Evolutionary conservation across 2,797 vertebrate species (phyloP), one percentile per base, ranked within the genome.

Genomic region (Crenuchus spilurus): DNA sequence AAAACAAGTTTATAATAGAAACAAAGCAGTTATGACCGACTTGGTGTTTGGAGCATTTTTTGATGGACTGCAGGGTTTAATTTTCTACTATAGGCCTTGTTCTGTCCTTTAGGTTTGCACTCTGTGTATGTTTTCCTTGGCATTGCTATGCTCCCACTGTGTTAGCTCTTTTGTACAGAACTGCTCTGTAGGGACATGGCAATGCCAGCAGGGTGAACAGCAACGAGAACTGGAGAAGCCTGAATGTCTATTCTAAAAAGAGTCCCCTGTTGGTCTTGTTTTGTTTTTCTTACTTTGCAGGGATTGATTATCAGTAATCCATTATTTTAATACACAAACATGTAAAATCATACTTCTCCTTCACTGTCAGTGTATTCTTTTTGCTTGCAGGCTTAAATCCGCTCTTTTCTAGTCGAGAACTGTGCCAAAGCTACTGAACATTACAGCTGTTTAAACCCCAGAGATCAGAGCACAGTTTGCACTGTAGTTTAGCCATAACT

Each of bases 151-250:
- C 81, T 82, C 83, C 48, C 82, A 78, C 75, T 82, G 78, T 84
- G 84, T 87, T 88, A 84, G 80, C 80, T 86, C 80, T 83, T 85
- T 84, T 48, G 30, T 75, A 78, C 74, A 75, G 80, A 58, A 66
- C 81, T 55, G 80, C 82, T 78, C 78, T 75, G 78, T 76, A 74
- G 77, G 78, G 79, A 82, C 63, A 80, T 71, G 69, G 67, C 83
- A 72, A 72, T 49, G 77, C 75, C 77, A 82, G 62, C 49, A 24
- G 60, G 75, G 35, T 77, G 4, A 18, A 79, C 71, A 79, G 63
- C 26, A 62, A 51, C 54, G 8, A 46, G 13, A 24, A 20, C 14
- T 58, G 22, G 41, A 33, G 44, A 64, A 75, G 22, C 70, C 37
- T 52, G 52, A 55, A 24, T 37, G 20, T 11, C 4, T 42, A 7